Base-by-base conservation (phyloP, 2,113 vertebrate species). In the Chlorodrepanis virens region DNA sequence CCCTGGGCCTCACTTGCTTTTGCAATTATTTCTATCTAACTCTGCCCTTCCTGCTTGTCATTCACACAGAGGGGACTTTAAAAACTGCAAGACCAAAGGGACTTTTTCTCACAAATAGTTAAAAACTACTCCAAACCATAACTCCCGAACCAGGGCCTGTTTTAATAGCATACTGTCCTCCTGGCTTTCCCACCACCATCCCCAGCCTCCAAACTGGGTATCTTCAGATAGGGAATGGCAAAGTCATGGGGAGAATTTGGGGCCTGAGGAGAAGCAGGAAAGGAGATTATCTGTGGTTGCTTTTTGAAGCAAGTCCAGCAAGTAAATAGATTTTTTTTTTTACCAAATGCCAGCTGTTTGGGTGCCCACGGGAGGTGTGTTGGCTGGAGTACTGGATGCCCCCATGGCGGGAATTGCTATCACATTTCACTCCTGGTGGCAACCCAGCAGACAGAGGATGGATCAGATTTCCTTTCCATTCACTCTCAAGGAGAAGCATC, bases 391-490 rank as follows among this genome's bases (percentile, higher is more conserved):
- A 49, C 13, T 17, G 80, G 44, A 27, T 93, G 27, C 40, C 54
- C 49, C 74, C 49, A 3, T 14, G 17, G 37, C 2, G 37, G 71
- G 53, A 83, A 28, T 5, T 45, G 69, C 64, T 47, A 33, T 94
- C 79, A 12, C 22, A 28, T 95, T 92, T 89, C 87, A 52, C 31
- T 82, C 57, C 72, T 40, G 52, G 86, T 93, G 75, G 89, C 80
- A 79, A 3, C 85, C 70, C 86, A 71, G 33, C 61, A 92, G 82
- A 47, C 44, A 83, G 88, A 54, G 45, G 52, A 83, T 40, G 44
- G 79, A 92, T 96, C 84, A 14, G 35, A 16, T 94, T 92, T 95
- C 91, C 74, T 90, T 52, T 91, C 49, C 61, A 10, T 81, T 93
- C 89, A 83, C 28, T 71, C 81, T 83, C 61, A 65, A 81, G 72